Evolutionary conservation across 2,888 invertebrate genomes (phyloP).

Genomic region (Lissocephala sabroskyi): DNA sequence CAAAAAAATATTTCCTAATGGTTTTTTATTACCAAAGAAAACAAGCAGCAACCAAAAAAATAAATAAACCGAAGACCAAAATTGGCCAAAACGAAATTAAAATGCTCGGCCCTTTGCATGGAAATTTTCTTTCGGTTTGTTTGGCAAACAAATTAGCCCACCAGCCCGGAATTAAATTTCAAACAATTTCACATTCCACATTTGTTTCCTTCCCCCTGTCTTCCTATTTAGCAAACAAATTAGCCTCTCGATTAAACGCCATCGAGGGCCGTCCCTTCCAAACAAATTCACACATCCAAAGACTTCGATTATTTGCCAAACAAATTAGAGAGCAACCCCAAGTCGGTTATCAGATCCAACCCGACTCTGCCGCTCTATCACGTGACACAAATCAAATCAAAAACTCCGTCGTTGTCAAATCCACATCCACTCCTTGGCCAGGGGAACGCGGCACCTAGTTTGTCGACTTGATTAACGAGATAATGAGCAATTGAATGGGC

Average conservation of each 20-base stretch:
- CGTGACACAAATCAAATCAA: constrained; percentile 32
- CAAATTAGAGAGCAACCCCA: constrained; percentile 9
- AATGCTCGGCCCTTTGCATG: not conserved
- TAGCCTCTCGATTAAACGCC: no score
- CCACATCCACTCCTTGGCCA: constrained; percentile 14
- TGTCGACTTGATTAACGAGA: constrained; percentile 22
- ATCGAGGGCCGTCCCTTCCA: no score
- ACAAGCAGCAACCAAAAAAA: no score
- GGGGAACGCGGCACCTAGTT: constrained; percentile 9
- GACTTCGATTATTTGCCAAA: constrained; percentile 28
- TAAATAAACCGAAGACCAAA: no score
- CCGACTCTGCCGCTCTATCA: constrained; percentile 22
- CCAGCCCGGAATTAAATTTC: no score
- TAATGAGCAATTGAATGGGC: constrained; percentile 28
- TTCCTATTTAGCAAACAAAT: no score
- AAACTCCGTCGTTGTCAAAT: not conserved
- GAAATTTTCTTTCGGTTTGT: not conserved
- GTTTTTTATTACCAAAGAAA: not conserved
- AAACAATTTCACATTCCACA: no score
- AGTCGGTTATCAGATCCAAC: not conserved
- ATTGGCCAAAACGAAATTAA: no score
- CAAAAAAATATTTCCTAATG: not conserved
- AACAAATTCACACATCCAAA: no score
- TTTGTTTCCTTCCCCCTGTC: no score
- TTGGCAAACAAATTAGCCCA: no score